A percentile compares a stretch with the other conserved stretches of the same genome.
phyloP scores from a whole-genome alignment of 2,888 invertebrate species.

The Hirtodrosophila trivittata region DNA sequence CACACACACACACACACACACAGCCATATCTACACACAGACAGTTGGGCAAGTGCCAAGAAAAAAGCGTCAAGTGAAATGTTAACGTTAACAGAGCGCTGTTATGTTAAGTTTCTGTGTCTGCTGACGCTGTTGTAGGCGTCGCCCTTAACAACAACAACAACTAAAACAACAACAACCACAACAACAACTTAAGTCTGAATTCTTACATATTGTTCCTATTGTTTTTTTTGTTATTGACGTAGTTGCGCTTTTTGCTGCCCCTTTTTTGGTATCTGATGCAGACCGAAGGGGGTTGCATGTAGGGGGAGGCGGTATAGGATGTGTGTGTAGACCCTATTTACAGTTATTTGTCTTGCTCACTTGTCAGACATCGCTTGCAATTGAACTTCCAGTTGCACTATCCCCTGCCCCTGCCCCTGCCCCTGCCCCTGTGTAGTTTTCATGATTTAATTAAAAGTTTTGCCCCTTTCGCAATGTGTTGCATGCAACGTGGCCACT shows the following conservation, averaged over 20 bases:
- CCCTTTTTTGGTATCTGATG: conserved; percentile 60
- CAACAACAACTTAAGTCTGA: too few species aligned
- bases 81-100: conserved; percentile 48
- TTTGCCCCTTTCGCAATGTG: conserved; percentile 28
- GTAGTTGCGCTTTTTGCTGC: conserved; percentile 46
- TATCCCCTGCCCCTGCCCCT: background rate
- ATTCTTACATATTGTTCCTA: background rate
- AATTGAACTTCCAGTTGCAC: conserved; percentile 19
- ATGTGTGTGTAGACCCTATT: conserved; percentile 2
- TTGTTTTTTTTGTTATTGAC: conserved; percentile 11
- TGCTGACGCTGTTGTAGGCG: conserved; percentile 53
- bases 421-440: conserved; percentile 18
- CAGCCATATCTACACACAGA: conserved; percentile 6
- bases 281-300: conserved; percentile 55
- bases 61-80: conserved; percentile 42
- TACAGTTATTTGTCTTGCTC: conserved; percentile 43
- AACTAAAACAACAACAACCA: background rate
- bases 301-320: background rate
- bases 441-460: conserved; percentile 74
- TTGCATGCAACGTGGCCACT: conserved; percentile 46
- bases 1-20: conserved; percentile 18
- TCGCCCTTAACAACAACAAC: conserved; percentile 41
- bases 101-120: conserved; percentile 44
- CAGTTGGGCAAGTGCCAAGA: conserved; percentile 52
- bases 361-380: conserved; percentile 29